phyloP scores from a whole-genome alignment of 2,113 vertebrate species.

The Bujurquina vittata region DNA sequence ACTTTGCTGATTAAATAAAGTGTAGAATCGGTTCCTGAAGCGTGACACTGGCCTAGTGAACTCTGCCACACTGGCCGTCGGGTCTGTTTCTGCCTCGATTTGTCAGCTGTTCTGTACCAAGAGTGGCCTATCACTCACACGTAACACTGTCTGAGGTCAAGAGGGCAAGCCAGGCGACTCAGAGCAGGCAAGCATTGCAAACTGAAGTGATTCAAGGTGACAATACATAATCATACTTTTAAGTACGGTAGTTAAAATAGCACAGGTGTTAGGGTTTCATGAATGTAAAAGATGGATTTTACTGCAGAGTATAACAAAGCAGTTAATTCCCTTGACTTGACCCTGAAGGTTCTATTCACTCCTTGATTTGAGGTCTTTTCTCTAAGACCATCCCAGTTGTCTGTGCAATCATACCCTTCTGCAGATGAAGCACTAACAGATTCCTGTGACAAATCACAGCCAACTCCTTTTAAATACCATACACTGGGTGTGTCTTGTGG shows the following conservation, averaged over 20 bases:
- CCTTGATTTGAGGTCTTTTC: constrained; percentile 10
- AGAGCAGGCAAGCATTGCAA: neutral
- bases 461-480: constrained; percentile 54
- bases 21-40: constrained; percentile 53
- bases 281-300: neutral
- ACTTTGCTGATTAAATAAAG: constrained; percentile 57
- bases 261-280: neutral
- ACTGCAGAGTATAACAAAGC: too few species aligned
- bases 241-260: neutral
- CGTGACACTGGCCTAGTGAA: constrained; percentile 43
- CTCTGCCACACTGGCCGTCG: constrained; percentile 9
- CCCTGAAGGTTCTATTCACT: neutral
- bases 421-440: constrained; percentile 38
- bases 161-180: neutral
- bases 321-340: neutral
- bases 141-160: constrained; percentile 27
- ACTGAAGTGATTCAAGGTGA: neutral
- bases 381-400: neutral
- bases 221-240: neutral
- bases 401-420: constrained; percentile 25
- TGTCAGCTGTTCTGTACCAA: constrained; percentile 44
- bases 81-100: constrained; percentile 35
- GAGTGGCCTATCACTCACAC: constrained; percentile 17
- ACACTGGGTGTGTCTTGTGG: constrained; percentile 44
- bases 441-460: constrained; percentile 64